Base-by-base conservation (phyloP, 2,888 invertebrate species). In the Monoplex corrugatus region DNA sequence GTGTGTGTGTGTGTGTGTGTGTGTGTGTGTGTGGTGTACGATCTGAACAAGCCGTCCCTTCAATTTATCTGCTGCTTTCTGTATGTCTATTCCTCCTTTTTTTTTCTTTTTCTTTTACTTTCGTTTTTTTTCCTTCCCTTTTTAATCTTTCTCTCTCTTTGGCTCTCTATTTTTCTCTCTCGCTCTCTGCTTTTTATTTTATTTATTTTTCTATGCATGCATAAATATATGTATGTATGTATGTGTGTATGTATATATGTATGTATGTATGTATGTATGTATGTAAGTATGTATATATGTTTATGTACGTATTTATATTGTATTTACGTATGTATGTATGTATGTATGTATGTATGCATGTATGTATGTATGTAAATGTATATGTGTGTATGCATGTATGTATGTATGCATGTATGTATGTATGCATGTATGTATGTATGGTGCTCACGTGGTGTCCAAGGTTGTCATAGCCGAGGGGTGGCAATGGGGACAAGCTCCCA, bases 371-470 rank as follows among this genome's bases (percentile, higher is more conserved):
- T 72, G 72, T 72, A 32, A 35, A 35, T 19, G 35, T 72, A 32
- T 32, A 35, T 72, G 72, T 72, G 23, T 72, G 72, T 32, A 32
- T 72, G 35, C 35, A 32, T 80, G 75, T 75, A 43, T 75, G 87
- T 44, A 43, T 75, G 87, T 44, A 13, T 87, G 87, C 75, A 43
- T 87, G 87, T 87, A 43, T 87, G 87, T 87, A 72, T 87, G 75
- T 87, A n/a, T 87, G 72, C 44, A 28, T 75, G 78, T 87, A 43
- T 75, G n/a, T 87, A 35, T 75, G 32, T 32, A 32, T 45, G 87
- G 63, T 50, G 8, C 10, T 50, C 50, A 50, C 8, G n/a, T n/a
- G n/a, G n/a, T n/a, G n/a, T n/a, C n/a, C n/a, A n/a, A n/a, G n/a
- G n/a, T n/a, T n/a, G n/a, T n/a, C n/a, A n/a, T n/a, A n/a, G n/a